Conservation (phyloP, 2,888 invertebrate species). For the Bellardia bayeri region DNA sequence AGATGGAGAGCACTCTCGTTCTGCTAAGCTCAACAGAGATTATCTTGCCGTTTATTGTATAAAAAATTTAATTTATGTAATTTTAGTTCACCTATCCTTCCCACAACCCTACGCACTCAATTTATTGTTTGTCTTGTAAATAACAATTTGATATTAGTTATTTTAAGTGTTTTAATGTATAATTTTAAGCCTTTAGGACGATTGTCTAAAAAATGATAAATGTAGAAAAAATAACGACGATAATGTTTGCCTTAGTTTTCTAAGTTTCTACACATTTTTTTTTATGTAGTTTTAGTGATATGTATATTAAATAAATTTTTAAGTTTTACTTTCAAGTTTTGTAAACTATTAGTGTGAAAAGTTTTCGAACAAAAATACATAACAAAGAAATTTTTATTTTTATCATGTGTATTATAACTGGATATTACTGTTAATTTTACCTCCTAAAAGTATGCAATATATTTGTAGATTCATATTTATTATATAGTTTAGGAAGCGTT, state of each 20-base stretch:
- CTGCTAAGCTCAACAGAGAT: constrained; percentile 35
- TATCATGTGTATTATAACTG: not conserved
- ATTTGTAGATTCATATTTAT: not conserved
- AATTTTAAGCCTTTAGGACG: not conserved
- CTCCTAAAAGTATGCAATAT: not conserved
- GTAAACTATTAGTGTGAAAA: not conserved
- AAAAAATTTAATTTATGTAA: constrained; percentile 3
- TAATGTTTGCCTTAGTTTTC: constrained; percentile 15
- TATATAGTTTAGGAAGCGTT: not conserved
- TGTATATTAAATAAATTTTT: not conserved
- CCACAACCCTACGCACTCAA: not conserved
- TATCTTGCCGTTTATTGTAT: constrained; percentile 62
- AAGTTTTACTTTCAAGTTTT: constrained; percentile 16
- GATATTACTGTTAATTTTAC: not conserved
- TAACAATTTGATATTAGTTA: not conserved
- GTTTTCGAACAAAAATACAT: constrained; percentile 5
- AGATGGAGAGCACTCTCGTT: not conserved
- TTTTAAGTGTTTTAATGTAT: not conserved
- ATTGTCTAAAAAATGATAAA: not conserved
- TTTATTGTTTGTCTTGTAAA: not conserved
- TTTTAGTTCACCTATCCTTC: not conserved
- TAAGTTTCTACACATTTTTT: not conserved
- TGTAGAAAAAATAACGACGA: not conserved
- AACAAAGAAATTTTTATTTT: not conserved
- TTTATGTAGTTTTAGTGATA: not conserved